phyloP scores from a whole-genome alignment of 2,113 vertebrate genomes.

The Camelus dromedarius region DNA sequence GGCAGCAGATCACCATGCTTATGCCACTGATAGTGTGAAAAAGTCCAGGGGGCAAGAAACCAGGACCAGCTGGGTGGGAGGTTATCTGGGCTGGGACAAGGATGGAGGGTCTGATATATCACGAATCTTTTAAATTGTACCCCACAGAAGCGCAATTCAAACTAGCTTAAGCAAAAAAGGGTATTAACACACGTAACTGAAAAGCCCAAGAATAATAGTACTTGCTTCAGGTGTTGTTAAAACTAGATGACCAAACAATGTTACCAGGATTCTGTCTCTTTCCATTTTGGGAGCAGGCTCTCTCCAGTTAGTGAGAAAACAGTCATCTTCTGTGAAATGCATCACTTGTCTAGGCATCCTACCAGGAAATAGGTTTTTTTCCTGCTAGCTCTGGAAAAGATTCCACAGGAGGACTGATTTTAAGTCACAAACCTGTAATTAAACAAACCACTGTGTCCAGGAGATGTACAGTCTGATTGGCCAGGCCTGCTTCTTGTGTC shows the following conservation, averaged over 20 bases:
- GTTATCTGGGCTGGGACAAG: not conserved
- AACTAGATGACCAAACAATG: not conserved
- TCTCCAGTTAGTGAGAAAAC: not conserved
- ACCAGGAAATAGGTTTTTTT: not conserved
- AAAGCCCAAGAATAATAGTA: not conserved
- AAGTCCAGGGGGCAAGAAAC: not conserved
- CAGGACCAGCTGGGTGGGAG: not conserved
- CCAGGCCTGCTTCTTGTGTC: not conserved
- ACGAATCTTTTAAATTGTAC: not conserved
- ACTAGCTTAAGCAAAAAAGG: not conserved
- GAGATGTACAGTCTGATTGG: not conserved
- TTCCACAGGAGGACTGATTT: not conserved
- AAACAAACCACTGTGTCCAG: not conserved
- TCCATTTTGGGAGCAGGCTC: not conserved
- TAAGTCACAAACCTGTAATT: not conserved
- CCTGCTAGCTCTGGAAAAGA: not conserved
- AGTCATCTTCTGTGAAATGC: not conserved
- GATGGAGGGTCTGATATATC: not conserved
- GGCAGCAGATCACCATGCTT: not conserved
- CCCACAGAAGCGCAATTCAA: not conserved
- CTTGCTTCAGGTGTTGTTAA: conserved; percentile 1
- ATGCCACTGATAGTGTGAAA: not conserved
- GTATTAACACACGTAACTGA: not conserved
- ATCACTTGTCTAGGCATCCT: conserved; percentile 3
- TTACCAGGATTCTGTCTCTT: not conserved